Evolutionary conservation across 2,113 vertebrate genomes (phyloP), one percentile per base, ranked within the genome.

Genomic region (Larimichthys polyactis): DNA sequence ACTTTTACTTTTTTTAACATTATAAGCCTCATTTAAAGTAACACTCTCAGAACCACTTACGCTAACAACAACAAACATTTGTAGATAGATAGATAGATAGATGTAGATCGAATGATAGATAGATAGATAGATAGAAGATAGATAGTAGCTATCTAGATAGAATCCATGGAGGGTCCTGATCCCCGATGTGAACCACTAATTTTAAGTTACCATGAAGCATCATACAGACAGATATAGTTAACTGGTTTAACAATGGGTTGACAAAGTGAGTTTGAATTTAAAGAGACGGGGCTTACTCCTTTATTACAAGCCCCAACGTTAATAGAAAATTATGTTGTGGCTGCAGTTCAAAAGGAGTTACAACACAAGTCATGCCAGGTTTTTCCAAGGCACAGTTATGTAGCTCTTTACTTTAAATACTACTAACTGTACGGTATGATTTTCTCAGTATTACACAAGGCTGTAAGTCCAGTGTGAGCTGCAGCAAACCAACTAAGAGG

Each of bases 401-500:
- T 19, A 40, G 22, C 46, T 1, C 16, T 24, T 78, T 60, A 12
- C 71, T 75, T 75, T 52, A 78, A 90, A 67, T 75, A 70, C 51
- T 27, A 2, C 12, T 24, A 44, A 44, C 36, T 3, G 24, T 32
- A 46, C n/a, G 0, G 63, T 58, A 57, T 54, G 9, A 72, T 62
- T 75, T 12, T 49, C 51, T 49, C 20, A 29, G 57, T 29, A 22
- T 70, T 77, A 68, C 29, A 70, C 52, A 55, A 71, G 36, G 5
- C 63, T 54, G 1, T 36, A 48, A 71, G 65, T 2, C 7, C 20
- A 16, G 24, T 32, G 48, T 58, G n/a, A 76, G 43, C 66, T 73
- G 16, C 5, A 75, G 40, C 27, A 71, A 89, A 64, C 66, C 40
- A 57, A 72, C 80, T 87, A 81, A 84, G 77, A 86, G 80, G 83